Conservation (phyloP, 1,140 invertebrate species). For the Musca domestica region DNA sequence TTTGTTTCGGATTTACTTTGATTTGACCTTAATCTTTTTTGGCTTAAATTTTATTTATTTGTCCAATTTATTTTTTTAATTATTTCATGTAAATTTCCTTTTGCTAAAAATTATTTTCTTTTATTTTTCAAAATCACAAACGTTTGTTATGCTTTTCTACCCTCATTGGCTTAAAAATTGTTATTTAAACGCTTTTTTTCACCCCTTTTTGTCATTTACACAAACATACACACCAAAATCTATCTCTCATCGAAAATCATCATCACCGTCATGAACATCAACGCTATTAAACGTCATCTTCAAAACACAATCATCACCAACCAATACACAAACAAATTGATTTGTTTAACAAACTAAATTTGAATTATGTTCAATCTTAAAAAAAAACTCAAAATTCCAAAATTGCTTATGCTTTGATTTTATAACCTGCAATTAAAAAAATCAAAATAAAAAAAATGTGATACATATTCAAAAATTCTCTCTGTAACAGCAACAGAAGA, state of each 20-base stretch:
- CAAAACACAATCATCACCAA: conserved; percentile 2
- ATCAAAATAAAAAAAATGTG: conserved; percentile 20
- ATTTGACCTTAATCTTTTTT: no score
- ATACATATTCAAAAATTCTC: conserved; percentile 35
- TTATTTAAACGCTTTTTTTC: no score
- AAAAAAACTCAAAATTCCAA: conserved; percentile 18
- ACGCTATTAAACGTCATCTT: background rate
- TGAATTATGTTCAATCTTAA: background rate
- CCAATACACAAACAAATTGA: background rate
- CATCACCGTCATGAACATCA: background rate
- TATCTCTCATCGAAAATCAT: background rate
- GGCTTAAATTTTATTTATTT: no score
- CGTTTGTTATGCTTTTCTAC: conserved; percentile 9
- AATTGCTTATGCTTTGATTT: conserved; percentile 11
- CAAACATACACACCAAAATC: background rate
- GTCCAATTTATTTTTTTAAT: no score
- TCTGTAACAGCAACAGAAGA: conserved; percentile 69
- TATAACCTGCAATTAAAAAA: conserved; percentile 1
- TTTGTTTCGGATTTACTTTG: no score
- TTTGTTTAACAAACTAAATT: conserved; percentile 8
- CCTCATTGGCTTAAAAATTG: no score
- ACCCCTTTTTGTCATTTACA: background rate
- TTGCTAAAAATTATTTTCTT: background rate
- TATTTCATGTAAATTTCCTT: no score
- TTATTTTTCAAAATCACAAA: conserved; percentile 5